Percentiles rank a stretch among this genome's conserved stretches.
phyloP scores from a whole-genome alignment of 2,888 invertebrate species.

The Eudasyphora cyanicolor region DNA sequence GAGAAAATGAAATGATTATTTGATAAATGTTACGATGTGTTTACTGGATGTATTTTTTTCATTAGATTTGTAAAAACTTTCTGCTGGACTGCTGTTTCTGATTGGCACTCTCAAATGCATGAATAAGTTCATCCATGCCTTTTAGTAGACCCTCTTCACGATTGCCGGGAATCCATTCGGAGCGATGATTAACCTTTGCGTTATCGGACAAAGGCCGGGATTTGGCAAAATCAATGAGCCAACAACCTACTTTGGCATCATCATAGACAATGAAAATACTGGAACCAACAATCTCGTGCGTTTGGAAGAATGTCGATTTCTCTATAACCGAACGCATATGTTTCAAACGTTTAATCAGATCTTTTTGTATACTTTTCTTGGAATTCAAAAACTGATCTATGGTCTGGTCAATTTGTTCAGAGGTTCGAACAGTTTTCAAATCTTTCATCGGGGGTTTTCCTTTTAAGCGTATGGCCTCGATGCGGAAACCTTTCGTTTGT shows the following conservation, averaged over 20 bases:
- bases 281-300: slow-evolving; percentile 95
- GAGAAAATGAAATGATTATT: slow-evolving; percentile 35
- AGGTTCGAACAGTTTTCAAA: slow-evolving; percentile 91
- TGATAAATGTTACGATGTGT: neutral
- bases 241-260: slow-evolving; percentile 91
- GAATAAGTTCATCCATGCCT: slow-evolving; percentile 95
- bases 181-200: slow-evolving; percentile 87
- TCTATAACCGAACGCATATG: slow-evolving; percentile 90
- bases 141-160: slow-evolving; percentile 97
- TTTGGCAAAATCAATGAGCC: slow-evolving; percentile 99
- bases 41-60: slow-evolving; percentile 27
- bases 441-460: slow-evolving; percentile 92
- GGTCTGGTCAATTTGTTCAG: slow-evolving; percentile 87
- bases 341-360: slow-evolving; percentile 87
- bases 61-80: slow-evolving; percentile 74
- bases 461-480: slow-evolving; percentile 95
- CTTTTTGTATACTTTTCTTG: slow-evolving; percentile 83
- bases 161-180: slow-evolving; percentile 94
- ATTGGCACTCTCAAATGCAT: slow-evolving; percentile 82
- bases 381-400: slow-evolving; percentile 88
- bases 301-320: slow-evolving; percentile 90
- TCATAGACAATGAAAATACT: slow-evolving; percentile 97
- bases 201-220: slow-evolving; percentile 88
- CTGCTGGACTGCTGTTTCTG: slow-evolving; percentile 70
- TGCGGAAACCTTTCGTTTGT: slow-evolving; percentile 94